Conservation (phyloP, 2,797 vertebrate genomes). For the Syngnathus rostellatus region DNA sequence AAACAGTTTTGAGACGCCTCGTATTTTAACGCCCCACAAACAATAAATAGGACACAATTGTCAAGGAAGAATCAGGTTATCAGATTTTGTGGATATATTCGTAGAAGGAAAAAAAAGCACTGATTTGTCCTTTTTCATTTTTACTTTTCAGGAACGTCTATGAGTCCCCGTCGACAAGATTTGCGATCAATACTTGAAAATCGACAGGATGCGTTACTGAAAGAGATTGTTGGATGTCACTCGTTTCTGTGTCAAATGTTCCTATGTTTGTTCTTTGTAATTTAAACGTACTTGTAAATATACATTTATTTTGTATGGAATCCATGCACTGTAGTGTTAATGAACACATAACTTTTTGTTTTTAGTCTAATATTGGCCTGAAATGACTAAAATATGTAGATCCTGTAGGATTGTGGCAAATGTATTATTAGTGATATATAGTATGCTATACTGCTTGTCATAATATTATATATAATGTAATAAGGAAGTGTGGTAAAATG, state of each 20-base stretch:
- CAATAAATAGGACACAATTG: not conserved
- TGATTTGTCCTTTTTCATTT: conserved; percentile 10
- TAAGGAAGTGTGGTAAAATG: not conserved
- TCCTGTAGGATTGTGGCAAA: not conserved
- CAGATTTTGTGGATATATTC: not conserved
- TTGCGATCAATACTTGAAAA: not conserved
- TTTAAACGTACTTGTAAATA: not conserved
- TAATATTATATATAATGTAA: not conserved
- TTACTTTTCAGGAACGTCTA: conserved; percentile 47
- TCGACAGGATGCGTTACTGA: not conserved
- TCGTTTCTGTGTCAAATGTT: not conserved
- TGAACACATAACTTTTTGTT: not conserved
- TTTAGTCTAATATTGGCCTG: not conserved
- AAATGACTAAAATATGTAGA: not conserved
- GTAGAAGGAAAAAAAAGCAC: not conserved
- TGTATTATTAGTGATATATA: not conserved
- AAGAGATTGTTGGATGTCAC: not conserved
- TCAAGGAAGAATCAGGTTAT: not conserved
- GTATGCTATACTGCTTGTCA: not conserved
- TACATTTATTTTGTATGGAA: not conserved
- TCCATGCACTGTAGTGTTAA: conserved; percentile 2
- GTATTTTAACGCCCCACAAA: not conserved
- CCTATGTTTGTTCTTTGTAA: too few species aligned
- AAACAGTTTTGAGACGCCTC: not conserved
- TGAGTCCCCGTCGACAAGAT: conserved; percentile 16